phyloP scores from a whole-genome alignment of 2,888 invertebrate species.

The Liodrosophila aerea region DNA sequence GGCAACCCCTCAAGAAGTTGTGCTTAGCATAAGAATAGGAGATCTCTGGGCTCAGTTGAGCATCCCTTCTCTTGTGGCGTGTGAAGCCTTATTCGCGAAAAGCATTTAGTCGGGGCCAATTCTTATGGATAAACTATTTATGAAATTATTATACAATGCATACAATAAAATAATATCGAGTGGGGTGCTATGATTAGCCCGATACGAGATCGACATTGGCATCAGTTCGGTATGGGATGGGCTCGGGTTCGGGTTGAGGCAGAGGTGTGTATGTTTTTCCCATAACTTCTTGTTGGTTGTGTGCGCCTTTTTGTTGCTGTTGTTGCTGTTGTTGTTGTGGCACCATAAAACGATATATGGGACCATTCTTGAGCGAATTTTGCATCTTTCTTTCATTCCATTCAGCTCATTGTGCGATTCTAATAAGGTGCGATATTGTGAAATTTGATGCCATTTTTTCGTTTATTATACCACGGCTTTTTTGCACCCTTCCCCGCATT shows the following conservation, averaged over 20 bases:
- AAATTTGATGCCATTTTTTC: conserved; percentile 76
- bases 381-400: conserved; percentile 51
- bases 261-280: conserved; percentile 78
- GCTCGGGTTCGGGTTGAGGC: not conserved
- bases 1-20: conserved; percentile 27
- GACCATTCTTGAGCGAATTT: conserved; percentile 22
- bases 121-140: conserved; percentile 76
- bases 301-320: conserved; percentile 58
- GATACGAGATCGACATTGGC: conserved; percentile 23
- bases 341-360: too few species aligned
- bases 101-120: conserved; percentile 69
- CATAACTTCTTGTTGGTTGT: conserved; percentile 73
- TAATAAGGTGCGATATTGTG: conserved; percentile 78
- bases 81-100: conserved; percentile 49
- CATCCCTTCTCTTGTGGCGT: conserved; percentile 40
- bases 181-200: conserved; percentile 71
- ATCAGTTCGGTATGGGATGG: not conserved
- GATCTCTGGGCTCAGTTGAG: not conserved
- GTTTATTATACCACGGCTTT: conserved; percentile 31
- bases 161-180: conserved; percentile 62
- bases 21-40: conserved; percentile 63
- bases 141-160: conserved; percentile 75
- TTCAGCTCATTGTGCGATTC: conserved; percentile 61
- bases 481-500: conserved; percentile 52
- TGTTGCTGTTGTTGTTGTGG: conserved; percentile 20